Evolutionary conservation across 2,888 invertebrate genomes (phyloP), one percentile per base, ranked within the genome.

Genomic region (Melanchra persicariae): DNA sequence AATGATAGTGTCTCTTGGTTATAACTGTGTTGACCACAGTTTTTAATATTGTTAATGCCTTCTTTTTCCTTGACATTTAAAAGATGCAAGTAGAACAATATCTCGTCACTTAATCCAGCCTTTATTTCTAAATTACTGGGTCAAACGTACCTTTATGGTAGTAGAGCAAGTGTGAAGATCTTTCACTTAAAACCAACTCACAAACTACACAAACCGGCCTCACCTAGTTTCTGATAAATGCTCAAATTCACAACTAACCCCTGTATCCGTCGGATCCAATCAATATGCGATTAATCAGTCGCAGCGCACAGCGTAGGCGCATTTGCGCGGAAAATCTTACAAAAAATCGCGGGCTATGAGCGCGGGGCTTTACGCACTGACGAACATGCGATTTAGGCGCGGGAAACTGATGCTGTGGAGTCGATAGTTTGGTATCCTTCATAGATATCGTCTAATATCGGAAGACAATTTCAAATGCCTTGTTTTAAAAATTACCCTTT

Each of bases 221-320:
- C 58, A 74, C 77, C 79, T 82, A 77, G 51, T 81, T 79, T 75
- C 63, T 22, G 63, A 83, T 65, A 71, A 73, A 71, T 70, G 62
- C 60, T 54, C 70, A 62, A 76, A 78, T 76, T 59, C 58, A 58
- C 58, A 40, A 70, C 86, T 86, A 89, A 89, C 89, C 87, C 79
- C 83, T 83, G 75, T 74, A 75, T 67, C 69, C 79, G 91, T 92
- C 92, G 86, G 86, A 83, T 87, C 87, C 93, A 94, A 95, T 95
- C 95, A 94, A 95, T 95, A 94, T 92, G 93, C 94, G 94, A 95
- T 95, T 95, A 95, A 95, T 95, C 95, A 95, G 93, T 88, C 85
- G 90, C 93, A 94, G 91, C 84, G 89, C 89, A 89, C 77, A 70
- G 92, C 94, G 94, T 93, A 86, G 75, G 92, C 95, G 94, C 94